Evolutionary conservation across 64 coral and sea anemone species (phyloP), one percentile per base, ranked within the genome.

Genomic region (Montipora efflorescens): DNA sequence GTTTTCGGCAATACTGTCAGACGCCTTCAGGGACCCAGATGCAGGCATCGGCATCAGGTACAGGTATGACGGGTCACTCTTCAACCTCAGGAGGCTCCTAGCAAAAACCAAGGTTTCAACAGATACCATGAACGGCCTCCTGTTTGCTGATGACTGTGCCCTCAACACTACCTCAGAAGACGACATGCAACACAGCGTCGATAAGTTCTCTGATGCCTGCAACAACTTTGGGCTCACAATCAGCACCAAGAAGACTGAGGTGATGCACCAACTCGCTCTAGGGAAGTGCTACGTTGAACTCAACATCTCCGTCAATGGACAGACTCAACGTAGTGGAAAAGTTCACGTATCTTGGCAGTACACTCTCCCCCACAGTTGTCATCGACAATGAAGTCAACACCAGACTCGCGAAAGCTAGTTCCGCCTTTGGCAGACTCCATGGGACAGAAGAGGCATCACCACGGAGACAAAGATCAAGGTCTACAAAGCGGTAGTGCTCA

Each of bases 141-240:
- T 51, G 45, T 88, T 88, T 47, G 46, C 85, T 23, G 85, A 88
- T 28, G 85, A 88, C 85, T 88, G 85, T 14, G 44, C 85, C 9
- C 47, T 88, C 1, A 75, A 88, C 20, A 16, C 67, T 47, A 25
- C 4, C 47, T 19, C 15, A 3, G 68, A 88, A 22, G 20, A 1
- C 1, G 52, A 53, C 5, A 88, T 75, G 69, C 85, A 88, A 71
- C 45, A 18, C 45, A 23, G 49, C 45, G 19, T 88, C 43, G 49
- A 75, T 74, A 4, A 10, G 4, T 88, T 52, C 8, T 74, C 81
- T 84, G 10, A 20, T 28, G 58, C 81, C 6, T 84, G 81, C 53
- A 9, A 61, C 81, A 84, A 62, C 52, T 55, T 55, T 55, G 52
- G 52, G 52, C 52, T 55, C 52, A 55, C 52, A 55, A 55, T 55